Conservation (phyloP, 2,113 vertebrate species). For the Cheilinus undulatus region DNA sequence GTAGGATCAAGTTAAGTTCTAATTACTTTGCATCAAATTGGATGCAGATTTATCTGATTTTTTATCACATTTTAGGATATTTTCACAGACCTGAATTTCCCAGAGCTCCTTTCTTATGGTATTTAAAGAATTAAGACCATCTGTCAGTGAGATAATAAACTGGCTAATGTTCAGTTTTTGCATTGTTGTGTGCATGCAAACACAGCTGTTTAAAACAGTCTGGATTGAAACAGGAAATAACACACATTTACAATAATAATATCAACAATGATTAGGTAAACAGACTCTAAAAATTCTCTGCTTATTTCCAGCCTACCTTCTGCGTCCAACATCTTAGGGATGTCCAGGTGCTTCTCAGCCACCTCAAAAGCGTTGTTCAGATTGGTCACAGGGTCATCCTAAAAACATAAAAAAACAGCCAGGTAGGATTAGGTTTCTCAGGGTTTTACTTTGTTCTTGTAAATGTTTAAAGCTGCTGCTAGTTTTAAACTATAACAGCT, state of each 20-base stretch:
- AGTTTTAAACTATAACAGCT: no score
- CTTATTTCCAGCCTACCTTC: conserved; percentile 82
- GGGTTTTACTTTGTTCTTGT: no score
- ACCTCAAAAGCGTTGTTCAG: conserved; percentile 89
- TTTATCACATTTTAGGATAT: no score
- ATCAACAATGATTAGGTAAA: background rate
- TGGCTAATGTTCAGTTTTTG: background rate
- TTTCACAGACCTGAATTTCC: background rate
- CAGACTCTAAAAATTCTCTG: background rate
- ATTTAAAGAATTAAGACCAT: no score
- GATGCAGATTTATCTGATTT: background rate
- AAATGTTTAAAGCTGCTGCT: no score
- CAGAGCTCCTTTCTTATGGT: background rate
- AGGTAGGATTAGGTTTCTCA: no score
- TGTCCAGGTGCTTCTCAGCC: conserved; percentile 87
- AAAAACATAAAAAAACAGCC: background rate
- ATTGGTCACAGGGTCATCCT: conserved; percentile 87
- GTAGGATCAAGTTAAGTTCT: no score
- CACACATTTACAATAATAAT: background rate
- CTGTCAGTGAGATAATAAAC: no score
- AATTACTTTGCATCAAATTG: no score
- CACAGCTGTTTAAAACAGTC: background rate
- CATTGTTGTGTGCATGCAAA: conserved; percentile 13
- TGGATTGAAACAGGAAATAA: background rate
- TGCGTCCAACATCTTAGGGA: conserved; percentile 92